Conservation (phyloP, 2,797 vertebrate species). For the Peromyscus melanophrys region DNA sequence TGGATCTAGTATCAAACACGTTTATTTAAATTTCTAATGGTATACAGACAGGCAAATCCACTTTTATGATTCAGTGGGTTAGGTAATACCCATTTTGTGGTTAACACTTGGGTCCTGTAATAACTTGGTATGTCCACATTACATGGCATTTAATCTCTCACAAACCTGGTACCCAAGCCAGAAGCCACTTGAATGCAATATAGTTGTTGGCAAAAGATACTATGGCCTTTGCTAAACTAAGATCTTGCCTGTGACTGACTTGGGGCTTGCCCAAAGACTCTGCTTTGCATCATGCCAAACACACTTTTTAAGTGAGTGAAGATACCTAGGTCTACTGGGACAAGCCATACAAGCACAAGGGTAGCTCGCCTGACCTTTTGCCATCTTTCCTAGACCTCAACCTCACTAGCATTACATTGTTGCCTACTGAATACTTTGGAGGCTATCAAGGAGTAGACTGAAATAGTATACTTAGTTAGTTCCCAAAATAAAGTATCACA, state of each 20-base stretch:
- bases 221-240: constrained; percentile 25
- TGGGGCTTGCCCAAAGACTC: constrained; percentile 15
- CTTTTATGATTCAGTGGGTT: constrained; percentile 46
- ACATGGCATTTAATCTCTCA: constrained; percentile 31
- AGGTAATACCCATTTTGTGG: constrained; percentile 47
- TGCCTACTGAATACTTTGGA: constrained; percentile 31
- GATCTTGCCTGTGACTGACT: not conserved
- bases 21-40: constrained; percentile 51
- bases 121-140: constrained; percentile 10
- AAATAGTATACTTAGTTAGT: not conserved
- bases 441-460: constrained; percentile 31
- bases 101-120: constrained; percentile 46
- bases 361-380: not conserved
- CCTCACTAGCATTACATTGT: constrained; percentile 11
- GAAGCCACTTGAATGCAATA: constrained; percentile 36
- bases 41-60: constrained; percentile 34
- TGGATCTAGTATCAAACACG: not conserved
- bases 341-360: not conserved
- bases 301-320: not conserved
- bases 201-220: not conserved
- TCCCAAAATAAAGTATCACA: not conserved
- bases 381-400: constrained; percentile 34
- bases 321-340: not conserved
- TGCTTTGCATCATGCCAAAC: not conserved
- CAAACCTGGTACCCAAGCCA: not conserved